Evolutionary conservation across 2,113 vertebrate species (phyloP).

Genomic region (Acinonyx jubatus): DNA sequence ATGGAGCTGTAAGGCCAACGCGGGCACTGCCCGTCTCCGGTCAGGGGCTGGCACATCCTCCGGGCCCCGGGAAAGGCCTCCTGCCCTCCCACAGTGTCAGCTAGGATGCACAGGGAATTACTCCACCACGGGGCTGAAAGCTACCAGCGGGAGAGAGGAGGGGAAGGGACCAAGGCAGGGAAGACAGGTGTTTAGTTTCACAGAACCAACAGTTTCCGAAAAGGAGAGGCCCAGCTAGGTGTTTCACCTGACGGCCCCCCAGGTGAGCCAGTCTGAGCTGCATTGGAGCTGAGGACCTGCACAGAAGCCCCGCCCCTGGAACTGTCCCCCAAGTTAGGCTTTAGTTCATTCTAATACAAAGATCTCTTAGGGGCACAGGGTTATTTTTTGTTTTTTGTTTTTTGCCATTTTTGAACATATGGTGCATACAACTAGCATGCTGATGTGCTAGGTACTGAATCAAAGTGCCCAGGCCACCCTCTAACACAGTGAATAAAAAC

Average conservation of each 20-base stretch:
- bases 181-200: neutral
- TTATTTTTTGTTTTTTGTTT: too few species aligned
- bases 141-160: neutral
- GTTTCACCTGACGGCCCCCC: neutral
- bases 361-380: neutral
- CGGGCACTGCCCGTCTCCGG: neutral
- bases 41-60: rapidly evolving
- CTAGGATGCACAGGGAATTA: neutral
- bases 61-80: neutral
- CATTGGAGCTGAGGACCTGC: neutral
- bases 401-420: neutral
- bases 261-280: neutral
- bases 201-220: neutral
- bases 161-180: neutral
- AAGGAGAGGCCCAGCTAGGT: neutral
- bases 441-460: too few species aligned
- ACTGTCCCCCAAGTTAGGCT: neutral
- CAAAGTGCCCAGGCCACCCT: neutral
- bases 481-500: neutral
- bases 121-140: neutral
- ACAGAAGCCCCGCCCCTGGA: neutral
- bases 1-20: rapidly evolving
- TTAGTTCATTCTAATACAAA: neutral
- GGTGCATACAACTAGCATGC: neutral
- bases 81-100: neutral